Percentiles rank a stretch among this genome's conserved stretches.
phyloP scores from a whole-genome alignment of 2,888 invertebrate genomes.

The Empis stercorea region DNA sequence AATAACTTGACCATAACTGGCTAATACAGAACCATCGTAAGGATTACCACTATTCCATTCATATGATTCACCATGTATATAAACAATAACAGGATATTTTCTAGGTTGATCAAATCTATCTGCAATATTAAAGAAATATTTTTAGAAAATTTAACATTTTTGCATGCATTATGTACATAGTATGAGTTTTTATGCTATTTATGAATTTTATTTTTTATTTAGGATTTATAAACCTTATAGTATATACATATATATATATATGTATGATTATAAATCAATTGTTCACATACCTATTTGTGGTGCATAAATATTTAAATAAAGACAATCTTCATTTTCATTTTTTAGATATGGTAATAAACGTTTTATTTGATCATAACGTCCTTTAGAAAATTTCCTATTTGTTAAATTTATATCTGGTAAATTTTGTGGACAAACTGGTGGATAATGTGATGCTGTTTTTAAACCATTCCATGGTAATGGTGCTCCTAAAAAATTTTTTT shows the following conservation, averaged over 20 bases:
- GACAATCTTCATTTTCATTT: conserved; percentile 72
- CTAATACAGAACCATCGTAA: conserved; percentile 87
- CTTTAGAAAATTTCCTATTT: conserved; percentile 46
- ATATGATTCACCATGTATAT: conserved; percentile 90
- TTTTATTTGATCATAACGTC: conserved; percentile 57
- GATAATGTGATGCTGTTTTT: conserved; percentile 54
- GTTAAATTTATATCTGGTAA: conserved; percentile 51
- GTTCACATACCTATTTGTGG: conserved; percentile 70
- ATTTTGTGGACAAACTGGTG: conserved; percentile 78
- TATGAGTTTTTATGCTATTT: too few relatives aligned
- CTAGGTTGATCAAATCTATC: conserved; percentile 36
- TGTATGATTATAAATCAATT: too few relatives aligned
- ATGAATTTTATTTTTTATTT: too few relatives aligned
- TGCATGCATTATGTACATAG: too few relatives aligned
- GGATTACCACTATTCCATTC: conserved; percentile 97
- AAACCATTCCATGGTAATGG: conserved; percentile 69
- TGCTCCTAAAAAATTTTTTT: conserved; percentile 39
- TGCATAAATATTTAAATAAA: conserved; percentile 84
- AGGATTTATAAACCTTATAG: too few relatives aligned
- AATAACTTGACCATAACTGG: conserved; percentile 81
- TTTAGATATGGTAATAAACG: conserved; percentile 56
- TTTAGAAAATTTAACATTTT: too few relatives aligned
- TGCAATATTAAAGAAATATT: conserved; percentile 6
- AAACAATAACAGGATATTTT: conserved; percentile 74
- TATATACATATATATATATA: too few relatives aligned